Base-by-base conservation (phyloP, 2,797 vertebrate genomes). In the Phataginus tricuspis region DNA sequence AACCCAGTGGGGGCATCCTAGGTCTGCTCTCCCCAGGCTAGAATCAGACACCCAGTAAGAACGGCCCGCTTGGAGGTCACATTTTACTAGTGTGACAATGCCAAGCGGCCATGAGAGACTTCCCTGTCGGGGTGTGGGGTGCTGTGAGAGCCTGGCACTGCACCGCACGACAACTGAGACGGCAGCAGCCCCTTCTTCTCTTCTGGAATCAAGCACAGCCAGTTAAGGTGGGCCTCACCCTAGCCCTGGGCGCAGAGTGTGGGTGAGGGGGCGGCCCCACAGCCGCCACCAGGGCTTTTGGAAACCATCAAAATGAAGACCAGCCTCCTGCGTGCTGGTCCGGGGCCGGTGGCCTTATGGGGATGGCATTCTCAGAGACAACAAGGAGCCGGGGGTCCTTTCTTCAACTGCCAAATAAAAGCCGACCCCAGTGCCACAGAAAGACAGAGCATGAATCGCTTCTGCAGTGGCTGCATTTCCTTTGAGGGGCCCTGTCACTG, bases 401-500 rank as follows among this genome's bases (percentile, higher is more conserved):
- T 97, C 91, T 96, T 92, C 87, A 0, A 29, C 57, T 3, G 1
- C 77, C 63, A 12, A 77, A 96, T 75, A 85, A 96, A 96, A 87
- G 96, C 86, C 19, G 4, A 61, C 49, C 66, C 39, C 51, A 0
- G 71, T 16, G 0, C 51, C 66, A 77, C 95, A 98, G 75, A 86
- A 97, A 98, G 98, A 45, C 84, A 3, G 45, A 4, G 69, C n/a
- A 53, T 98, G 98, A 98, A 98, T 98, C 86, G 69, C 96, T 98
- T 98, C 98, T 98, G 98, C 98, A 97, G 96, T 34, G 96, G 74
- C 85, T 93, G 98, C 98, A 98, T 69, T 99, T 98, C 98, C 98
- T 99, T 99, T 99, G 98, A 99, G 97, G 97, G 96, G 82, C 94
- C 83, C 97, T 98, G 97, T 97, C 98, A 95, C 0, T 68, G 83